These are phyloP conservation scores for Nymphicus hollandicus DNA, from an alignment of 2,113 vertebrate genomes.

Conservation along the genomic window DNA sequence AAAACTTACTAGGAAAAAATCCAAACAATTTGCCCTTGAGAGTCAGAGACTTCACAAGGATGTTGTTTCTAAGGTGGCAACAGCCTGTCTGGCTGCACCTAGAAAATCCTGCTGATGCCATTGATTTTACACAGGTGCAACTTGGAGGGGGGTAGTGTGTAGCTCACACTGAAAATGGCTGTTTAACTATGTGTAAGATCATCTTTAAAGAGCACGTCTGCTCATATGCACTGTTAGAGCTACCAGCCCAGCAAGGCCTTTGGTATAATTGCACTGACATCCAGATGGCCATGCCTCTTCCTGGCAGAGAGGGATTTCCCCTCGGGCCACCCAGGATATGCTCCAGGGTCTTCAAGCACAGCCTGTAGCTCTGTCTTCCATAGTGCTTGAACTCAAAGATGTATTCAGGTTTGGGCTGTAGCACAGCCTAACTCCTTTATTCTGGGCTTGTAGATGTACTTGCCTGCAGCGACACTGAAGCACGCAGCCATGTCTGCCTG, in stretches of 20 bases:
- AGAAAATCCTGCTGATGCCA: neutral
- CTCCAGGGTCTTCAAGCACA: neutral
- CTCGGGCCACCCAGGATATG: neutral
- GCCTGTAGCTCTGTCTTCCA: neutral
- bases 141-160: too few species aligned
- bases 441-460: neutral
- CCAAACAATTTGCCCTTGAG: neutral
- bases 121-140: neutral
- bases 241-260: neutral
- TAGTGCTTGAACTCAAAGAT: neutral
- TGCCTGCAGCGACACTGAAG: neutral
- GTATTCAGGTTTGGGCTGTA: neutral
- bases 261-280: neutral
- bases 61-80: neutral
- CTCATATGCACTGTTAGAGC: neutral
- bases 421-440: neutral
- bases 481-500: accelerated
- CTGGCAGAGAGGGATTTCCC: neutral
- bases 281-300: neutral
- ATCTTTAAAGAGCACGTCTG: neutral
- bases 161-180: neutral
- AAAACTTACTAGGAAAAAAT: neutral
- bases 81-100: neutral
- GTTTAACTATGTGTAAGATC: neutral
- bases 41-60: neutral